Percentiles rank a stretch among this genome's conserved stretches.
Evolutionary conservation across 2,113 vertebrate species (phyloP).

Genomic region (Xiphorhynchus elegans): DNA sequence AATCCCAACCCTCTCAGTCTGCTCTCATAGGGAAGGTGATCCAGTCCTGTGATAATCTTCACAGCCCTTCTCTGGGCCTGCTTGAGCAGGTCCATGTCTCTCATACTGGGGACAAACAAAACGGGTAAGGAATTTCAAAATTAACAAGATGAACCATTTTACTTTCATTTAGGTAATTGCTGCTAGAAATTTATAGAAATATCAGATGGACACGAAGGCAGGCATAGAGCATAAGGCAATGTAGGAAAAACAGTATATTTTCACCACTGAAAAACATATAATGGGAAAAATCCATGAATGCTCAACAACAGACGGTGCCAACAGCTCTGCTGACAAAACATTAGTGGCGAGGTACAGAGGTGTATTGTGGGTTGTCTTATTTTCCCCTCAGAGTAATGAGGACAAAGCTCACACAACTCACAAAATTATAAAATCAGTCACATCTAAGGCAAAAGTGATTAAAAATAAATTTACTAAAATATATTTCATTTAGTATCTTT

Average conservation of each 20-base stretch:
- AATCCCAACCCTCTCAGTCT: not conserved
- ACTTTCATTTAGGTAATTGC: not conserved
- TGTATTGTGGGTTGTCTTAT: not conserved
- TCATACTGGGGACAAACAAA: not conserved
- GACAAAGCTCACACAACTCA: not conserved
- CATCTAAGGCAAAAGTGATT: not conserved
- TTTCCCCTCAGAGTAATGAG: not conserved
- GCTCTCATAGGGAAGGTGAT: not conserved
- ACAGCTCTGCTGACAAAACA: not conserved
- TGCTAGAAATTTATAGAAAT: not conserved
- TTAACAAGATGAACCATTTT: not conserved
- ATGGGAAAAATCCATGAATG: not conserved
- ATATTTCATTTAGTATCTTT: not conserved
- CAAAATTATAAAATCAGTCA: not conserved
- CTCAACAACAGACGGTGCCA: not conserved
- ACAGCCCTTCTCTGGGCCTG: not conserved
- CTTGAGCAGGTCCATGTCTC: not conserved
- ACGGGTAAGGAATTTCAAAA: not conserved
- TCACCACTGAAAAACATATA: not conserved
- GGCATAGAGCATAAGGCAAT: not conserved
- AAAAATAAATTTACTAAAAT: not conserved
- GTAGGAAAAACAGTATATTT: not conserved
- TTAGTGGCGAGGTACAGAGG: not conserved
- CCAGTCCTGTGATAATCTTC: not conserved
- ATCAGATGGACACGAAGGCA: not conserved